Base-by-base conservation (phyloP, 2,888 invertebrate species). In the Ophioninae sp. region DNA sequence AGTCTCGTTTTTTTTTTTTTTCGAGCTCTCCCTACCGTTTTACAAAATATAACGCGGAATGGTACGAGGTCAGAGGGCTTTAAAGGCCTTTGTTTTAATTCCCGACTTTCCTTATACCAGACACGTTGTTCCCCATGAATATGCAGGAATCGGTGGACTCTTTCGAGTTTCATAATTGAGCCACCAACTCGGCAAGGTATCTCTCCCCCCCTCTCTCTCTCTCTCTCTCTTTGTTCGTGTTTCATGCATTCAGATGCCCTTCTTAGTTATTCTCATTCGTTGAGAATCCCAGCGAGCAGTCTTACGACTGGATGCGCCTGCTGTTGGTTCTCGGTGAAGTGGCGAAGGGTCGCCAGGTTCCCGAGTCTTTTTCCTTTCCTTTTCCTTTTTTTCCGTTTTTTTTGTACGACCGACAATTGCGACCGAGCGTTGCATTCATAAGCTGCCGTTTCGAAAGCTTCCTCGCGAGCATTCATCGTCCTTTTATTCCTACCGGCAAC, bases 221-320 rank as follows among this genome's bases (percentile, higher is more conserved):
- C 72, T 41, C 39, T 39, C 7, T 37, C 64, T 72, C 70, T 64
- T 41, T 68, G 81, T 87, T 87, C 88, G 87, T 90, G 88, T 89
- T 91, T 88, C 90, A 90, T 90, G 91, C 90, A 90, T 91, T 90
- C 89, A 89, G 89, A 89, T 90, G 88, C 73, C 89, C 91, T 91
- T 87, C 88, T 91, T 90, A 91, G 85, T 84, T 87, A 78, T 80
- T 68, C 56, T 70, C 62, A 62, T 80, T 44, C 57, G 67, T 57
- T 23, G 64, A 59, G 69, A 69, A 85, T 77, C 64, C 64, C 50
- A 10, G 21, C 23, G 65, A 39, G 56, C 50, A 72, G 62, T 72
- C 59, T 68, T 69, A 39, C 56, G 57, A 56, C 56, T 41, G 72
- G 39, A 72, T 79, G 56, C 75, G 30, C 13, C 62, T 62, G 57